These are phyloP conservation scores for Andrena cerasifolii DNA, from an alignment of 1,140 invertebrate species.

Conservation along the genomic window DNA sequence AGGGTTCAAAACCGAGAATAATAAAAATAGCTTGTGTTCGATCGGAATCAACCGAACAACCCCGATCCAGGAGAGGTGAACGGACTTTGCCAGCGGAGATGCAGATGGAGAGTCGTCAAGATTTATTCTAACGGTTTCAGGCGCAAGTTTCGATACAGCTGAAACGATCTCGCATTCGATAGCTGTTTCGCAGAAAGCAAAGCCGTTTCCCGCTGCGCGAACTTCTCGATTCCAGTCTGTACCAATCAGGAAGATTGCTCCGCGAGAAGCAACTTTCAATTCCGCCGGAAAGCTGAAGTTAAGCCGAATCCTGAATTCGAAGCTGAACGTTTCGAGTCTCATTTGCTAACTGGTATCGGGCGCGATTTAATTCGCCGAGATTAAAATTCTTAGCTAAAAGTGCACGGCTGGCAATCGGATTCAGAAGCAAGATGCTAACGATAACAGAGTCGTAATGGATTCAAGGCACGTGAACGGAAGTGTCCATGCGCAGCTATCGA, in stretches of 20 bases:
- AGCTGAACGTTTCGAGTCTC: background rate
- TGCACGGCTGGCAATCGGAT: too few relatives aligned
- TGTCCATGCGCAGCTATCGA: background rate
- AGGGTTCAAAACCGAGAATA: background rate
- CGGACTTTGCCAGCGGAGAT: too few relatives aligned
- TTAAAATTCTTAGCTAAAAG: too few relatives aligned
- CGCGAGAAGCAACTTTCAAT: conserved; percentile 4
- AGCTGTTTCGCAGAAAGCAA: background rate
- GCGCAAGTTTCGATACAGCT: too few relatives aligned
- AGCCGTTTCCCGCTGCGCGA: background rate
- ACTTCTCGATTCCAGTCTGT: background rate
- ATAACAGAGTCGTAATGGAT: conserved; percentile 7
- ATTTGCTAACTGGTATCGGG: too few relatives aligned
- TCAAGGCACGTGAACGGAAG: background rate
- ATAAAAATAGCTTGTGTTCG: conserved; percentile 5
- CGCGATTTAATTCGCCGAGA: too few relatives aligned
- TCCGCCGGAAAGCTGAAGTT: background rate
- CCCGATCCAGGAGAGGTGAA: too few relatives aligned
- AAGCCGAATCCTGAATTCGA: background rate
- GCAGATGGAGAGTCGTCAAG: too few relatives aligned
- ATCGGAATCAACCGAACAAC: background rate
- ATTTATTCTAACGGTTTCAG: too few relatives aligned
- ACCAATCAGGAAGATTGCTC: conserved; percentile 25
- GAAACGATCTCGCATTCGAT: too few relatives aligned
- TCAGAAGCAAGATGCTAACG: too few relatives aligned